Conservation (phyloP, 2,888 invertebrate genomes). For the Apotomis capreana region DNA sequence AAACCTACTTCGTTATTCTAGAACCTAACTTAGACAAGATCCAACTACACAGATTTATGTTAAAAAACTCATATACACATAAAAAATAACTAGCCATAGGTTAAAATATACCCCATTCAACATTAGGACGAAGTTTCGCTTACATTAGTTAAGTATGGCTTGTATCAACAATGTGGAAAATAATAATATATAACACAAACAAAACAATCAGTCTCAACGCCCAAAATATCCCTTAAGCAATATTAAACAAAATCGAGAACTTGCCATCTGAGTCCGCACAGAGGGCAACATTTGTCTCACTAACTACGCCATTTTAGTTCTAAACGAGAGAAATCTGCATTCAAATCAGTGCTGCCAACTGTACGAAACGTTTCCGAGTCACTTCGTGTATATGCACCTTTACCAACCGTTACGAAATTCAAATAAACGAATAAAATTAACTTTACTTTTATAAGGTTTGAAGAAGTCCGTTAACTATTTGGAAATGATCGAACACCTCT, state of each 20-base stretch:
- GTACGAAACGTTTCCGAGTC: conserved; percentile 21
- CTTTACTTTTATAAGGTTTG: conserved; percentile 33
- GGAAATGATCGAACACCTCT: conserved; percentile 41
- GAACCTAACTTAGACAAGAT: conserved; percentile 76
- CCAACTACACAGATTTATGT: conserved; percentile 72
- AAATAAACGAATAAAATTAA: conserved; percentile 35
- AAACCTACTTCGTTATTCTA: conserved; percentile 69
- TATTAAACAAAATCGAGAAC: conserved; percentile 64
- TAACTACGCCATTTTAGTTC: not conserved
- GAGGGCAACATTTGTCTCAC: conserved; percentile 4
- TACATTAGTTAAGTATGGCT: conserved; percentile 60
- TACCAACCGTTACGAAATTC: conserved; percentile 27
- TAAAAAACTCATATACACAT: conserved; percentile 82
- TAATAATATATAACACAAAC: conserved; percentile 81
- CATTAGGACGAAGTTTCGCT: conserved; percentile 56
- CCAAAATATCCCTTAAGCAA: conserved; percentile 72
- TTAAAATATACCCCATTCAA: conserved; percentile 62
- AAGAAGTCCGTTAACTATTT: conserved; percentile 41
- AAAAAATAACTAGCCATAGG: conserved; percentile 76
- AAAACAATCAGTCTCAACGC: conserved; percentile 84
- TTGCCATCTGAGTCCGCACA: conserved; percentile 45
- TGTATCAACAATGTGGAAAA: conserved; percentile 72
- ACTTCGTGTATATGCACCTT: conserved; percentile 9
- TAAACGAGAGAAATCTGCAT: not conserved
- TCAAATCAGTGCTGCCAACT: conserved; percentile 27